Percentiles rank a stretch among this genome's conserved stretches.
Evolutionary conservation across 2,888 invertebrate species (phyloP).

Genomic region (Pristionchus entomophagus): DNA sequence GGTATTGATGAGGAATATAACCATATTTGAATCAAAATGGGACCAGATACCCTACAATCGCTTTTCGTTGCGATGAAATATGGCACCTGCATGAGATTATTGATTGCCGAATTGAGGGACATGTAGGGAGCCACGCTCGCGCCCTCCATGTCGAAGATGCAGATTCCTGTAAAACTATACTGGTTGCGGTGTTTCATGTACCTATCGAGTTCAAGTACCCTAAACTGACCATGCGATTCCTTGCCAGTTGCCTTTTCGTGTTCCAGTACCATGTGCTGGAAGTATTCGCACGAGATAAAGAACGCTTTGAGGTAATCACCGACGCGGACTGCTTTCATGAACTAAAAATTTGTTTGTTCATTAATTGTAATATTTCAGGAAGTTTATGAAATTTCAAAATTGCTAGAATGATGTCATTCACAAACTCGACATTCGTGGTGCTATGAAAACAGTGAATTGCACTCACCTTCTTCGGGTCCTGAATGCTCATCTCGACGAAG

Average conservation of each 20-base stretch:
- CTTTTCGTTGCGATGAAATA: background rate
- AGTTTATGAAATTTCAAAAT: background rate
- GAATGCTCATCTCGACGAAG: slow-evolving; percentile 53
- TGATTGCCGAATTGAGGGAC: slow-evolving; percentile 51
- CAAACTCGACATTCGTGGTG: too few species aligned
- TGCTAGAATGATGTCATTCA: too few species aligned
- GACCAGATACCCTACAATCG: background rate
- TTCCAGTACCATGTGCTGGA: slow-evolving; percentile 52
- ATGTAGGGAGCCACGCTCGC: slow-evolving; percentile 48
- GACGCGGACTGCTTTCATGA: slow-evolving; percentile 53
- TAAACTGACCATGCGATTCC: slow-evolving; percentile 49
- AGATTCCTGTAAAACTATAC: slow-evolving; percentile 43
- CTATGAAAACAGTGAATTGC: too few species aligned
- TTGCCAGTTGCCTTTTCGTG: slow-evolving; percentile 49
- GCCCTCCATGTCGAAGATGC: slow-evolving; percentile 52
- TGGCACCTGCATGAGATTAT: slow-evolving; percentile 52
- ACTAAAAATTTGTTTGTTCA: slow-evolving; percentile 48
- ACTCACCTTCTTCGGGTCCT: slow-evolving; percentile 51
- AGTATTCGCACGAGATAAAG: slow-evolving; percentile 54
- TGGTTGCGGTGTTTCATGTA: background rate
- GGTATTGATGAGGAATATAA: background rate
- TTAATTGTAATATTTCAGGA: too few species aligned
- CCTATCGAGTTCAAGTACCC: background rate
- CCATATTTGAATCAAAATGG: background rate
- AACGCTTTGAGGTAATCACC: slow-evolving; percentile 51